Evolutionary conservation across 2,113 vertebrate species (phyloP).

Genomic region (Malurus melanocephalus): DNA sequence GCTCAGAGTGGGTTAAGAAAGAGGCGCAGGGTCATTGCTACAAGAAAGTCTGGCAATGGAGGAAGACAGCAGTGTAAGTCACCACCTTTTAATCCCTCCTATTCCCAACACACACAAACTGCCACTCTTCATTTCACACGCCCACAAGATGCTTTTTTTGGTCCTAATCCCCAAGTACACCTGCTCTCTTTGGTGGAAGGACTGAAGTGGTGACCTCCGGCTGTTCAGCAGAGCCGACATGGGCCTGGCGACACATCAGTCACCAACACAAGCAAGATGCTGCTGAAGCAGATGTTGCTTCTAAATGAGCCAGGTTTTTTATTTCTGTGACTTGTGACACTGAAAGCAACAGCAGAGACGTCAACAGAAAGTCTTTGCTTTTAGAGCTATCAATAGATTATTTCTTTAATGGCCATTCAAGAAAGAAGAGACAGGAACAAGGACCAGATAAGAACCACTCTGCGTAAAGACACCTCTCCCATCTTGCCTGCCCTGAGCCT

Average conservation of each 20-base stretch:
- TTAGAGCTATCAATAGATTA: fast-evolving
- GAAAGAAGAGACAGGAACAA: background rate
- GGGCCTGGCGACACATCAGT: background rate
- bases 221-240: background rate
- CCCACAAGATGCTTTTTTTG: background rate
- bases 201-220: background rate
- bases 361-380: background rate
- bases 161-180: background rate
- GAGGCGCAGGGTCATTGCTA: background rate
- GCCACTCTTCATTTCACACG: background rate
- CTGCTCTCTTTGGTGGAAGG: background rate
- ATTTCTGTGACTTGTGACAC: background rate
- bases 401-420: background rate
- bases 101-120: background rate
- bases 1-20: background rate
- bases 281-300: background rate
- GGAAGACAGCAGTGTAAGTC: background rate
- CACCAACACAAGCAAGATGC: background rate
- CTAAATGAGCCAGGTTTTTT: background rate
- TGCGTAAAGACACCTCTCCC: background rate
- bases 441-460: background rate
- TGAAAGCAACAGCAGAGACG: background rate
- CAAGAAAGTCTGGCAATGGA: fast-evolving
- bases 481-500: background rate
- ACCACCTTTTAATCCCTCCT: background rate